phyloP scores from a whole-genome alignment of 64 coral and sea anemone species.

The Trachythela sp. region DNA sequence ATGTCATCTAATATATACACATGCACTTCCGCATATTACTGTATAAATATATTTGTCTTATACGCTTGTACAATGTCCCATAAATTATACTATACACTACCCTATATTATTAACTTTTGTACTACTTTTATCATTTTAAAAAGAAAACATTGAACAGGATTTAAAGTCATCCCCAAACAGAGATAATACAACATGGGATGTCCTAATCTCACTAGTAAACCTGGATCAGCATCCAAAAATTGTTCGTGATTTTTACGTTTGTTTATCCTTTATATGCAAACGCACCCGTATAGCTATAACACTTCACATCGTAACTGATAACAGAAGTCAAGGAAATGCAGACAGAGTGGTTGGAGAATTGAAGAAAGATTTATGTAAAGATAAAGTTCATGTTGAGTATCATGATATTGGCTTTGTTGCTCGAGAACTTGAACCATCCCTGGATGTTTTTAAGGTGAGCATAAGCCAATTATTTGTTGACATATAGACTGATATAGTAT shows the following conservation, averaged over 20 bases:
- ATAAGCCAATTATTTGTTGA: neutral
- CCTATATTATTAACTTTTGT: too few species aligned
- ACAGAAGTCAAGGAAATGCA: neutral
- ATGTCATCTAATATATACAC: too few species aligned
- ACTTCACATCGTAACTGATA: conserved; percentile 42
- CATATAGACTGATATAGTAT: too few species aligned
- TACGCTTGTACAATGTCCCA: too few species aligned
- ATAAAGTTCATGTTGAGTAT: conserved; percentile 36
- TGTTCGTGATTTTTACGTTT: conserved; percentile 6
- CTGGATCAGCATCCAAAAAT: neutral
- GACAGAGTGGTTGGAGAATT: conserved; percentile 11
- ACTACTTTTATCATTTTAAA: neutral
- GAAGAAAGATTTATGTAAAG: neutral
- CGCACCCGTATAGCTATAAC: conserved; percentile 20
- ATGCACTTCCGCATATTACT: too few species aligned
- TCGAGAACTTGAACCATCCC: conserved; percentile 49
- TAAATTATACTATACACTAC: too few species aligned
- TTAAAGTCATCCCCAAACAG: neutral
- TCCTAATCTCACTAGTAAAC: neutral
- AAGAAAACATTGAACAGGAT: neutral
- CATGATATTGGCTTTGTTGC: conserved; percentile 44
- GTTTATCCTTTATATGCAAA: conserved; percentile 38
- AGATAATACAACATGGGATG: neutral
- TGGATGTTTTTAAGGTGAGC: conserved; percentile 57
- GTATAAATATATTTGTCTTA: too few species aligned